These are phyloP conservation scores for Lepeophtheirus nordmannii DNA, from an alignment of 2,888 invertebrate species.

Conservation along the genomic window DNA sequence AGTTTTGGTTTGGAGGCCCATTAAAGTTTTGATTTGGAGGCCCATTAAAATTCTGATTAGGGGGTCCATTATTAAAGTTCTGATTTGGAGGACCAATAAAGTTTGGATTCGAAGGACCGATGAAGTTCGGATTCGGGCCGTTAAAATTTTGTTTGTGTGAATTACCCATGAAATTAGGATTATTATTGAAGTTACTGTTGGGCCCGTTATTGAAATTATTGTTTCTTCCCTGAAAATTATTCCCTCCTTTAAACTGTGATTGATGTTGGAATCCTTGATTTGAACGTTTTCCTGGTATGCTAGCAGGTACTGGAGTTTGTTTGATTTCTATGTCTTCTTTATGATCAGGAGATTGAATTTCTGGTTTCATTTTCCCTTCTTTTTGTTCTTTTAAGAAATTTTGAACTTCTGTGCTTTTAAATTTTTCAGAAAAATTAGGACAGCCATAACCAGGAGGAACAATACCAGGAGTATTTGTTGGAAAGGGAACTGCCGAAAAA, in stretches of 20 bases:
- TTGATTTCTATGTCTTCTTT: neutral
- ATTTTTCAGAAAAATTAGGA: slow-evolving; percentile 1
- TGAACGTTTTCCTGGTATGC: neutral
- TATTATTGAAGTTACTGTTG: neutral
- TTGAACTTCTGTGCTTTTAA: neutral
- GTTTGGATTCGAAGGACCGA: neutral
- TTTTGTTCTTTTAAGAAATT: neutral
- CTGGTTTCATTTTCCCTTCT: neutral
- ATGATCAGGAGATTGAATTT: neutral
- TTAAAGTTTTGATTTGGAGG: neutral
- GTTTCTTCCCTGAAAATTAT: neutral
- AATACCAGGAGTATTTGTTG: neutral
- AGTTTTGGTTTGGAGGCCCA: neutral
- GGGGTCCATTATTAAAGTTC: neutral
- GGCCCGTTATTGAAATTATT: neutral
- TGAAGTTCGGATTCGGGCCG: neutral
- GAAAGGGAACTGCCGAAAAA: neutral
- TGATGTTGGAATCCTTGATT: neutral
- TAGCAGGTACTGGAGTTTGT: slow-evolving; percentile 3
- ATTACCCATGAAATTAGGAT: neutral
- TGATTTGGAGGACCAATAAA: neutral
- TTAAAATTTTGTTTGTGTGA: neutral
- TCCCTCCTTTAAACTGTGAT: neutral
- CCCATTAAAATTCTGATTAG: neutral
- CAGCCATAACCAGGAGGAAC: slow-evolving; percentile 4